These are phyloP conservation scores for Ligdia adustata DNA, from an alignment of 2,888 invertebrate species.

Conservation along the genomic window DNA sequence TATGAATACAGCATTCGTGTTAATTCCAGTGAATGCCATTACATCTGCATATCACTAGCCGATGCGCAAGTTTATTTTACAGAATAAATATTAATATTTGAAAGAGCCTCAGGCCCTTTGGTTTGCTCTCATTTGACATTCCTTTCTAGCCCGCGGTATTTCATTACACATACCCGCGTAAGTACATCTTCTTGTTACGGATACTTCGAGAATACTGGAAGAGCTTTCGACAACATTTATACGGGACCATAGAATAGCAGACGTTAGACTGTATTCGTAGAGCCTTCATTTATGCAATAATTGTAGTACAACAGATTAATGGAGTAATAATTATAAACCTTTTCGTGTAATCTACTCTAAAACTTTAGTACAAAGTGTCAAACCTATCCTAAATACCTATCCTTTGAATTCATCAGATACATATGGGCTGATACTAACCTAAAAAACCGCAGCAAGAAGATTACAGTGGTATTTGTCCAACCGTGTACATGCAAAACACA, in stretches of 20 bases:
- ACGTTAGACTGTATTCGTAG: too few relatives aligned
- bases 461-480: too few relatives aligned
- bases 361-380: too few relatives aligned
- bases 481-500: too few relatives aligned
- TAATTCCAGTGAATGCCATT: slow-evolving; percentile 15
- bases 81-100: slow-evolving; percentile 56
- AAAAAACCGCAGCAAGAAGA: too few relatives aligned
- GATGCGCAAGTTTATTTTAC: slow-evolving; percentile 43
- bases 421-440: too few relatives aligned
- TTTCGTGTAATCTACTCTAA: too few relatives aligned
- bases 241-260: slow-evolving; percentile 10
- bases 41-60: slow-evolving; percentile 28
- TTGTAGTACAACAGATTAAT: too few relatives aligned
- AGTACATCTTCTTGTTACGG: slow-evolving; percentile 30
- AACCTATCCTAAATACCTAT: too few relatives aligned
- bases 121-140: slow-evolving; percentile 57
- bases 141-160: slow-evolving; percentile 52
- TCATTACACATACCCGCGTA: slow-evolving; percentile 56
- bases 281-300: too few relatives aligned
- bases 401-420: too few relatives aligned
- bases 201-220: slow-evolving; percentile 23
- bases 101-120: slow-evolving; percentile 40
- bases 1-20: slow-evolving; percentile 6
- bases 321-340: too few relatives aligned
- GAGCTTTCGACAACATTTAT: slow-evolving; percentile 11